Conservation (phyloP, 2,113 vertebrate genomes). For the Zeus faber region DNA sequence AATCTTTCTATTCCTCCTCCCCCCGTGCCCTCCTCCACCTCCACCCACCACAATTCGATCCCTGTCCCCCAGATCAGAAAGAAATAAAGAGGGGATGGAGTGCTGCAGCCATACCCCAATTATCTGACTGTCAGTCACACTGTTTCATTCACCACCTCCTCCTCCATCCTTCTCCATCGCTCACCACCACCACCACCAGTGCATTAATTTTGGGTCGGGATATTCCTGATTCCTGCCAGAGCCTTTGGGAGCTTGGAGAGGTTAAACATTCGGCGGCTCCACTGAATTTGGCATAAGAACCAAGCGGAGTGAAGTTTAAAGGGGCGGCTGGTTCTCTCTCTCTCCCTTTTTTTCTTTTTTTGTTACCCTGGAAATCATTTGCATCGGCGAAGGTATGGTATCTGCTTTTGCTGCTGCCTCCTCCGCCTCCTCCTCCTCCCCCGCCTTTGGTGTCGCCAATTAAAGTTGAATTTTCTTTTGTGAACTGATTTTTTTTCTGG, state of each 20-base stretch:
- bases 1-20: neutral
- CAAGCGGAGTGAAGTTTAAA: neutral
- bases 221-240: conserved; percentile 44
- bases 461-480: conserved; percentile 63
- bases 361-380: conserved; percentile 38
- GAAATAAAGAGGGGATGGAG: conserved; percentile 49
- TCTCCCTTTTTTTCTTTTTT: conserved; percentile 22
- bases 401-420: conserved; percentile 43
- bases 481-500: conserved; percentile 56
- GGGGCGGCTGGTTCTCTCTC: conserved; percentile 15
- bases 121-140: conserved; percentile 65
- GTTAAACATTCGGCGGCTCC: conserved; percentile 68
- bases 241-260: conserved; percentile 52
- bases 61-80: conserved; percentile 32
- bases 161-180: neutral
- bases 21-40: conserved; percentile 1
- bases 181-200: conserved; percentile 17
- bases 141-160: conserved; percentile 60
- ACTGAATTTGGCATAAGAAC: conserved; percentile 58
- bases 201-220: conserved; percentile 56
- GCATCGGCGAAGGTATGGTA: conserved; percentile 45
- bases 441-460: conserved; percentile 68
- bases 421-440: too few relatives aligned
- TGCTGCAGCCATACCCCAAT: conserved; percentile 62
- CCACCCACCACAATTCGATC: conserved; percentile 27